Evolutionary conservation across 2,888 invertebrate genomes (phyloP).

Genomic region (Heliconius ismenius): DNA sequence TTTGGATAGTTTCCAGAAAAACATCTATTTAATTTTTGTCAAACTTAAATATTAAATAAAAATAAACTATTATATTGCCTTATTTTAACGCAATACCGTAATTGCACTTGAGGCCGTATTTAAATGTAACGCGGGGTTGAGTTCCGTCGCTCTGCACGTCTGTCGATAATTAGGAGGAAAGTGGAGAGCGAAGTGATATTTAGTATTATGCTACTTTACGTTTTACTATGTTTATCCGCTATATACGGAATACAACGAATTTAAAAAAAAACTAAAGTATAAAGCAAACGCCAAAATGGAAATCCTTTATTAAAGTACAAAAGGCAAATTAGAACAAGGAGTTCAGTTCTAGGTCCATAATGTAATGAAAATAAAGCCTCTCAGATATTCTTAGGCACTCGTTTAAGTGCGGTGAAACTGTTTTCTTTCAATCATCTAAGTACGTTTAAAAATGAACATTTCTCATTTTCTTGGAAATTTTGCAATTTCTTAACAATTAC

Average conservation of each 20-base stretch:
- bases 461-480: background rate
- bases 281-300: background rate
- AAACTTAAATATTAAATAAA: background rate
- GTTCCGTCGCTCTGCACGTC: background rate
- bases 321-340: conserved; percentile 5
- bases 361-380: conserved; percentile 18
- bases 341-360: background rate
- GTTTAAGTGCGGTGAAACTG: conserved; percentile 2
- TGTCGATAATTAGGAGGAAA: too few relatives aligned
- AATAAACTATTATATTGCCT: background rate
- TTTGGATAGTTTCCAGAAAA: too few relatives aligned
- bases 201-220: too few relatives aligned
- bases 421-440: conserved; percentile 23
- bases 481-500: background rate
- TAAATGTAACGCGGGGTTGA: background rate
- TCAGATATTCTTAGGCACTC: conserved; percentile 12
- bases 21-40: background rate
- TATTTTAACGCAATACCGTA: background rate
- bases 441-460: conserved; percentile 2
- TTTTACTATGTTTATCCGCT: too few relatives aligned
- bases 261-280: background rate
- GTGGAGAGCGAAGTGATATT: too few relatives aligned
- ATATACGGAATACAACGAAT: background rate
- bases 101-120: background rate
- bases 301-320: background rate